phyloP scores from a whole-genome alignment of 2,797 vertebrate species.

The Pangasius sanitwongsei region DNA sequence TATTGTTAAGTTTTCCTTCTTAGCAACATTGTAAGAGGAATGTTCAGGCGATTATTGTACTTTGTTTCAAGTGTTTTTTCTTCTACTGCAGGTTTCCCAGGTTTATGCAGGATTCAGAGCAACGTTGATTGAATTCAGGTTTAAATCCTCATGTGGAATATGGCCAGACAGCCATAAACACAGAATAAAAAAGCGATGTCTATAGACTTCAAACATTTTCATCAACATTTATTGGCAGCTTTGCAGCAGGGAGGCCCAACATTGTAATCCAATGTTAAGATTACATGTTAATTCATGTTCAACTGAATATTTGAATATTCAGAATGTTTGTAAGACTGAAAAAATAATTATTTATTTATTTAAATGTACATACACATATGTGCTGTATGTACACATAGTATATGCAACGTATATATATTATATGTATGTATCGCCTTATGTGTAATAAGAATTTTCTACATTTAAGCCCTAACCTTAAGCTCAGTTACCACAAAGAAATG shows the following conservation, averaged over 20 bases:
- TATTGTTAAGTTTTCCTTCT: neutral
- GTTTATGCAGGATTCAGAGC: conserved; percentile 39
- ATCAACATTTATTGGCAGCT: conserved; percentile 16
- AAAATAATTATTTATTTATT: neutral
- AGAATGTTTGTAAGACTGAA: conserved; percentile 4
- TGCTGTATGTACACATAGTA: neutral
- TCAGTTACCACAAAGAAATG: neutral
- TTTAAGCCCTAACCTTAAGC: neutral
- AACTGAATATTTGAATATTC: neutral
- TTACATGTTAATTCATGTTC: conserved; percentile 15
- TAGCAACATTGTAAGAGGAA: neutral
- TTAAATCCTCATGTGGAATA: conserved; percentile 40
- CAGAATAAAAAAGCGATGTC: conserved; percentile 5
- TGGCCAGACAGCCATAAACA: conserved; percentile 30
- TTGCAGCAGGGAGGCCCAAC: neutral
- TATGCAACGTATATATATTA: neutral
- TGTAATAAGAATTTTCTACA: neutral
- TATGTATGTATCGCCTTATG: neutral
- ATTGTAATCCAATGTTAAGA: conserved; percentile 28
- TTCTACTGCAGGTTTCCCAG: neutral
- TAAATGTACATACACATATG: neutral
- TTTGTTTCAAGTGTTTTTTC: conserved; percentile 7
- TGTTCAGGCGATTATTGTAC: neutral
- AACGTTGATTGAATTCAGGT: conserved; percentile 42
- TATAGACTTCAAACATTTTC: conserved; percentile 25